Conservation (phyloP, 2,888 invertebrate species). For the Zelleria hepariella region DNA sequence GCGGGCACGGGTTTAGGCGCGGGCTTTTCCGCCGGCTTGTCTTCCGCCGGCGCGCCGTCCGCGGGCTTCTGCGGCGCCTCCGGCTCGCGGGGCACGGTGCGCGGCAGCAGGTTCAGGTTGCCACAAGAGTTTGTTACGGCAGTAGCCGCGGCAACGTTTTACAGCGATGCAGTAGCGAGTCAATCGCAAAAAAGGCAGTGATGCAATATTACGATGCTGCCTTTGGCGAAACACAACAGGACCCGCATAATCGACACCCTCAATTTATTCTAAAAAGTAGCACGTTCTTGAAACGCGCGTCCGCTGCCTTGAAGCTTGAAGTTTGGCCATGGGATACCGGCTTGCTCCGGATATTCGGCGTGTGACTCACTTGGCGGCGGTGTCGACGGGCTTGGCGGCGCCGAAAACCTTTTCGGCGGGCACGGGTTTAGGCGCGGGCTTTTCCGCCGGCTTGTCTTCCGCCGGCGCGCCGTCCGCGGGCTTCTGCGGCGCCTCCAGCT, state of each 20-base stretch:
- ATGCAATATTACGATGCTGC: too few relatives aligned
- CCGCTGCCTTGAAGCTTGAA: too few relatives aligned
- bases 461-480: slow-evolving; percentile 39
- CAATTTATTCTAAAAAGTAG: too few relatives aligned
- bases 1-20: slow-evolving; percentile 71
- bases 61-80: slow-evolving; percentile 45
- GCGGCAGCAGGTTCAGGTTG: slow-evolving; percentile 83
- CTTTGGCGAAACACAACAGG: too few relatives aligned
- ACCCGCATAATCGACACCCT: too few relatives aligned
- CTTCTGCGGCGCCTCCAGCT: slow-evolving; percentile 44
- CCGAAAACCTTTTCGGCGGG: slow-evolving; percentile 89
- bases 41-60: slow-evolving; percentile 35
- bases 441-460: slow-evolving; percentile 28
- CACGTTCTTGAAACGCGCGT: too few relatives aligned
- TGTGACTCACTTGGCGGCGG: slow-evolving; percentile 78
- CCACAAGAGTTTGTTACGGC: too few relatives aligned
- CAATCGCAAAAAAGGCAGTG: too few relatives aligned
- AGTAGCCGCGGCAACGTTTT: too few relatives aligned
- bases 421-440: slow-evolving; percentile 56
- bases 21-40: slow-evolving; percentile 31
- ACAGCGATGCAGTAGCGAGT: too few relatives aligned
- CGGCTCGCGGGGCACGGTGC: slow-evolving; percentile 80
- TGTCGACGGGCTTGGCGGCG: slow-evolving; percentile 95
- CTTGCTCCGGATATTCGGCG: not conserved
- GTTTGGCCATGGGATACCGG: too few relatives aligned